Percentiles rank a stretch among this genome's conserved stretches.
Conservation (phyloP, 2,888 invertebrate genomes). For the Macropis europaea region DNA sequence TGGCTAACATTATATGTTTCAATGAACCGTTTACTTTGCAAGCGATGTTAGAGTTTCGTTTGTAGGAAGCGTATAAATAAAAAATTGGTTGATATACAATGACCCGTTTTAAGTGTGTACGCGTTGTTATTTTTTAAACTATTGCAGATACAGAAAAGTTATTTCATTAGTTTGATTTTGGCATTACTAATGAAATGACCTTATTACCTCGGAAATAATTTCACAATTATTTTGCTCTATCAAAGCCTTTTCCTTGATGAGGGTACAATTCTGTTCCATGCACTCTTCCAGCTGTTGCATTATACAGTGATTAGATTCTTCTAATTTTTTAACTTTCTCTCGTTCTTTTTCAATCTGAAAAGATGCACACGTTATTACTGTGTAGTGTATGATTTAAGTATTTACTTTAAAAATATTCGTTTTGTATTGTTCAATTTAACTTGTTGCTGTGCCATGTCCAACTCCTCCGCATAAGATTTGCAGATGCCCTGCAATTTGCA, state of each 20-base stretch:
- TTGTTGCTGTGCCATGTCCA: conserved; percentile 57
- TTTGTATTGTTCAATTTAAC: conserved; percentile 33
- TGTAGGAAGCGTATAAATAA: too few species aligned
- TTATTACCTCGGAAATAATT: conserved; percentile 67
- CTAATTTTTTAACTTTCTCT: conserved; percentile 59
- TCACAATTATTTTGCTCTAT: conserved; percentile 68
- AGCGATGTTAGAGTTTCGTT: too few species aligned
- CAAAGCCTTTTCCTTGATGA: conserved; percentile 64
- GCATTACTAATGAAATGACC: neutral
- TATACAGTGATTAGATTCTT: conserved; percentile 63
- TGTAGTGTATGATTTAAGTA: neutral
- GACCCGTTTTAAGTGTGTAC: too few species aligned
- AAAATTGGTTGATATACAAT: too few species aligned
- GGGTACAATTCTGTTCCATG: conserved; percentile 65
- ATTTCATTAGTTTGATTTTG: too few species aligned
- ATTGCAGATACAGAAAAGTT: too few species aligned
- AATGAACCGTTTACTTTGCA: too few species aligned
- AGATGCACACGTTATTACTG: neutral
- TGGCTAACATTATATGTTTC: too few species aligned
- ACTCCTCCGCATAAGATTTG: conserved; percentile 51
- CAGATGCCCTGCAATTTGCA: conserved; percentile 58
- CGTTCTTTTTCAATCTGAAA: conserved; percentile 40
- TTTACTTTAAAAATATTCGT: neutral
- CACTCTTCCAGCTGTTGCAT: conserved; percentile 66
- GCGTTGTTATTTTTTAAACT: too few species aligned